phyloP scores from a whole-genome alignment of 35 echinoderm and acorn worm genomes.

The Apostichopus californicus region DNA sequence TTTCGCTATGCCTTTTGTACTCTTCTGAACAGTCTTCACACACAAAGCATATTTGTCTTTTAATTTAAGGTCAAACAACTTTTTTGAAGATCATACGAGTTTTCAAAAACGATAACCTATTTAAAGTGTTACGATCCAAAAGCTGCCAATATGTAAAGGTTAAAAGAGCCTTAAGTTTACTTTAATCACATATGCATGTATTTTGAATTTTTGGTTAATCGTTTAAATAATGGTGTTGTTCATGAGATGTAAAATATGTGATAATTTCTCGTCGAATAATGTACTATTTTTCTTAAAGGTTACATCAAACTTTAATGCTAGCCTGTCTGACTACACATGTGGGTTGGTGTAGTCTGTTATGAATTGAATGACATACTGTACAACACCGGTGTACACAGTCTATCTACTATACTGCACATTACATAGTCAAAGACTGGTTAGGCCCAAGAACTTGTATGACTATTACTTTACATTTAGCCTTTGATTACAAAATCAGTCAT shows the following conservation, averaged over 20 bases:
- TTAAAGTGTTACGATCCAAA: neutral
- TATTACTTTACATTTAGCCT: neutral
- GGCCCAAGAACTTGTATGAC: neutral
- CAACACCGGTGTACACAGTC: no score
- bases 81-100: constrained; percentile 1
- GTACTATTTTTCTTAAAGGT: neutral
- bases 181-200: no score
- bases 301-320: neutral
- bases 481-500: neutral
- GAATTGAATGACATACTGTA: neutral
- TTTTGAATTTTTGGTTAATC: no score
- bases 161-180: no score
- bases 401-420: no score
- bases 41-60: neutral
- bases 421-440: neutral
- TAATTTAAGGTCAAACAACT: neutral
- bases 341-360: neutral
- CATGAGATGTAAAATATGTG: no score
- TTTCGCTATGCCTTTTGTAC: no score
- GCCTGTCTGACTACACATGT: neutral
- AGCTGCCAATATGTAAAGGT: neutral
- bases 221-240: no score
- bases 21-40: no score
- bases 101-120: neutral
- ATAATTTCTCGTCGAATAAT: neutral